Evolutionary conservation across 2,113 vertebrate genomes (phyloP).

Genomic region (Onychorhynchus coronatus): DNA sequence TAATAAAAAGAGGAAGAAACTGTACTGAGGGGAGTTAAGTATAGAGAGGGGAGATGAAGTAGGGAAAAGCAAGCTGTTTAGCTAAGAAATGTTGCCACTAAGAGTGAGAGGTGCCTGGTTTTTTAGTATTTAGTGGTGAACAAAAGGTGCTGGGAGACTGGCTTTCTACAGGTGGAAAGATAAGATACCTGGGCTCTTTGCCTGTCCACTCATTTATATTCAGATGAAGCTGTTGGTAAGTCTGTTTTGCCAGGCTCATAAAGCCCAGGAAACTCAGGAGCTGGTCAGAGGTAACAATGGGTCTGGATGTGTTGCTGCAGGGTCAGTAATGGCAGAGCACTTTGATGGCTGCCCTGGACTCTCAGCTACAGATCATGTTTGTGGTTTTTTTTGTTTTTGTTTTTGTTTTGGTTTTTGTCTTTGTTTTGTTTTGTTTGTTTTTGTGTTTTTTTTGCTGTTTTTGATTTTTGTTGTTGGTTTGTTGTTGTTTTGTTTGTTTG

Average conservation of each 20-base stretch:
- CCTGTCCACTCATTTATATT: neutral
- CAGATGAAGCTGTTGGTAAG: neutral
- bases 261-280: neutral
- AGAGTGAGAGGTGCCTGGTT: neutral
- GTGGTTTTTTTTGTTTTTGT: rapidly evolving
- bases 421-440: neutral
- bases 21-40: neutral
- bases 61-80: neutral
- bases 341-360: neutral
- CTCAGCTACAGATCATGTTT: neutral
- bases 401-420: rapidly evolving
- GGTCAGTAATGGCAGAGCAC: neutral
- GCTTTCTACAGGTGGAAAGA: neutral
- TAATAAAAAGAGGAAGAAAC: neutral
- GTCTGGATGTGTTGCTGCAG: neutral
- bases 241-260: neutral
- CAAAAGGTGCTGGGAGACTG: neutral
- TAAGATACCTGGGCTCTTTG: neutral
- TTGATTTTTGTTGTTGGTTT: rapidly evolving
- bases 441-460: rapidly evolving
- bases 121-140: neutral
- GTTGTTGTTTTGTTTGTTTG: too few species aligned
- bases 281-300: neutral
- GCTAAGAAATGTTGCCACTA: neutral
- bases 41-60: neutral